These are phyloP conservation scores for Diploptera punctata DNA, from an alignment of 2,888 invertebrate species.

Conservation along the genomic window DNA sequence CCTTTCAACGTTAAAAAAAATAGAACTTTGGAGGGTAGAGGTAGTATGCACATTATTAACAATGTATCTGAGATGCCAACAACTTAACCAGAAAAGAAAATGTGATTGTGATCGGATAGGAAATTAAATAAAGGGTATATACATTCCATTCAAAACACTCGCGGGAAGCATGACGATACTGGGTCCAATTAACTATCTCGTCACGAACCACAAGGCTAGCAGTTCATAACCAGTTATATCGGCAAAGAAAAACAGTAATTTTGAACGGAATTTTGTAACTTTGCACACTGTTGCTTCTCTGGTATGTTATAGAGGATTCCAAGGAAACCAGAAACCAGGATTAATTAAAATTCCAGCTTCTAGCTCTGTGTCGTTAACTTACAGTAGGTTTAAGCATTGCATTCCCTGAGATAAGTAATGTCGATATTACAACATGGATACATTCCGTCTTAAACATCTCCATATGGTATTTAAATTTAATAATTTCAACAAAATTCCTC, in stretches of 20 bases:
- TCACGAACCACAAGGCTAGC: not conserved
- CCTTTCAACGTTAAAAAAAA: no score
- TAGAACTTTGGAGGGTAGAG: no score
- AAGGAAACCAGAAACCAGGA: not conserved
- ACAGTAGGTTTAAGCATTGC: no score
- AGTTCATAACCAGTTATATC: not conserved
- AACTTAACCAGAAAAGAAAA: not conserved
- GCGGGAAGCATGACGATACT: not conserved
- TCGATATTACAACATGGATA: no score
- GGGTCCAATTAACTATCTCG: not conserved
- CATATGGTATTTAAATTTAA: no score
- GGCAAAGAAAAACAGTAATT: not conserved
- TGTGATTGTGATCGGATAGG: not conserved
- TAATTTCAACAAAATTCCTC: no score
- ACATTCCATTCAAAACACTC: constrained; percentile 17
- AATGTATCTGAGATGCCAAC: not conserved
- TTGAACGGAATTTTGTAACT: not conserved
- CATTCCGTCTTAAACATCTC: no score
- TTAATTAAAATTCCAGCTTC: constrained; percentile 6
- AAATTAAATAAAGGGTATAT: not conserved
- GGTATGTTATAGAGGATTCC: not conserved
- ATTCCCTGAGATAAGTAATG: no score
- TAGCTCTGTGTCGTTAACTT: no score
- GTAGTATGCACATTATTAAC: no score
- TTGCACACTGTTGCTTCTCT: not conserved